These are phyloP conservation scores for Avahi laniger DNA, from an alignment of 2,797 vertebrate genomes.

Conservation along the genomic window DNA sequence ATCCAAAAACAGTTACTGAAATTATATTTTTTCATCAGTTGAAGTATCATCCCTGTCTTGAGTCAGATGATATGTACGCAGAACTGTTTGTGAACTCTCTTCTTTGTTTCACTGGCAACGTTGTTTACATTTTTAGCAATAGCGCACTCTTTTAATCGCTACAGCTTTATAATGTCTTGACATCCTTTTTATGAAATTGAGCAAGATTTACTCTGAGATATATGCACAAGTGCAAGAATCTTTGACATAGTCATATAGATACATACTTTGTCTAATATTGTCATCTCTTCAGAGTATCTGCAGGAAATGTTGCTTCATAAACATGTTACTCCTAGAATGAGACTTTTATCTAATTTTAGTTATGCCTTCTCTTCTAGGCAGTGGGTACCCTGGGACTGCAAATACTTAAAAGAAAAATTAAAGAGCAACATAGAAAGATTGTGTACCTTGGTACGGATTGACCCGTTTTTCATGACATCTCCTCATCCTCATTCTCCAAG, in stretches of 20 bases:
- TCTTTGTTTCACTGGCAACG: too few species aligned
- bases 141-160: neutral
- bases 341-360: neutral
- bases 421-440: neutral
- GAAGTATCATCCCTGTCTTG: neutral
- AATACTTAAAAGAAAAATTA: neutral
- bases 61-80: neutral
- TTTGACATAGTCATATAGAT: too few species aligned
- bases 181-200: neutral
- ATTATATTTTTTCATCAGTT: neutral
- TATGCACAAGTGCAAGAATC: neutral
- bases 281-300: neutral
- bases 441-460: neutral
- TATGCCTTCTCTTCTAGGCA: neutral
- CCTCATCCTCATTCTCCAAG: neutral
- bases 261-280: neutral
- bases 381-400: too few species aligned
- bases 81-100: neutral
- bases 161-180: neutral
- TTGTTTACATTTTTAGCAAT: neutral
- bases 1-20: neutral
- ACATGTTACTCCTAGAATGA: neutral
- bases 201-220: neutral
- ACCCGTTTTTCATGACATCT: accelerated
- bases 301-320: neutral